phyloP scores from a whole-genome alignment of 2,797 vertebrate species.

The Platyrinchus mystaceus region DNA sequence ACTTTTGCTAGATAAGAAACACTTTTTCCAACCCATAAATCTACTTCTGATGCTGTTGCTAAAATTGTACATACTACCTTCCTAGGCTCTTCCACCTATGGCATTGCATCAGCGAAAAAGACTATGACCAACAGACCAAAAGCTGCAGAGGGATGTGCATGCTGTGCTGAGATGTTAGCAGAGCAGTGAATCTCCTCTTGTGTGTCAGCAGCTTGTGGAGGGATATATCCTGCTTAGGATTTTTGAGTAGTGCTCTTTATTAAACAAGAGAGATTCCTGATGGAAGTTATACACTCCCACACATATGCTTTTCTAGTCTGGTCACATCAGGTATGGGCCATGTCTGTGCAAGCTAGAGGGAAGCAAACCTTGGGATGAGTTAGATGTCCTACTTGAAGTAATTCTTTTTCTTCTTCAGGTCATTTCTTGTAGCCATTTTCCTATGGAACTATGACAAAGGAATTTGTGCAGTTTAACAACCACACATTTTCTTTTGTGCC shows the following conservation, averaged over 20 bases:
- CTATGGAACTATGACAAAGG: fast-evolving
- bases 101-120: not conserved
- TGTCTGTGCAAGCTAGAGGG: not conserved
- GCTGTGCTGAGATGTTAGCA: not conserved
- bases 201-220: not conserved
- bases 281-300: not conserved
- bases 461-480: not conserved
- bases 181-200: not conserved
- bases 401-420: not conserved
- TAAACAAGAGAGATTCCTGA: not conserved
- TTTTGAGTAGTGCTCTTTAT: not conserved
- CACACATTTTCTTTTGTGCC: not conserved
- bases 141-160: not conserved
- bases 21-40: not conserved
- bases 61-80: not conserved
- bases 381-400: not conserved
- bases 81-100: not conserved
- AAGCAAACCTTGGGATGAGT: not conserved
- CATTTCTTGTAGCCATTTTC: not conserved
- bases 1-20: not conserved
- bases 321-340: not conserved
- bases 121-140: not conserved
- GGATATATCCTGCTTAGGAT: not conserved
- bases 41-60: not conserved
- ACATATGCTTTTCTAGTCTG: not conserved